phyloP scores from a whole-genome alignment of 1,140 invertebrate species.

The Nomia melanderi region DNA sequence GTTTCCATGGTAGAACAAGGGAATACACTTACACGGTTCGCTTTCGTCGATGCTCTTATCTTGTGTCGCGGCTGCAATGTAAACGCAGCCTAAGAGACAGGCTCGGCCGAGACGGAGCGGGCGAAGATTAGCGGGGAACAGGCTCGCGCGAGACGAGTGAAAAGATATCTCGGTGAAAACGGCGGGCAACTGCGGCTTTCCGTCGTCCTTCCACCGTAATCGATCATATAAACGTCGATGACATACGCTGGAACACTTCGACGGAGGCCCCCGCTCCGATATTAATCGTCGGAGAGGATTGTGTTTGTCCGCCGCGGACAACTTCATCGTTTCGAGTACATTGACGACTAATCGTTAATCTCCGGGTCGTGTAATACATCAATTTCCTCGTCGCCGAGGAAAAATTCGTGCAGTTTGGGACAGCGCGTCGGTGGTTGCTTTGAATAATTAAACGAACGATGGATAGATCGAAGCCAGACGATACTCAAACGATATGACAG shows the following conservation, averaged over 20 bases:
- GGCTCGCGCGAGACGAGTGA: not conserved
- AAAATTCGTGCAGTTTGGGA: no score
- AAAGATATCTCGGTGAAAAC: constrained; percentile 18
- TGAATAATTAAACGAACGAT: no score
- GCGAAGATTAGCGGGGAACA: constrained; percentile 2
- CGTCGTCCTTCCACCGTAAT: constrained; percentile 13
- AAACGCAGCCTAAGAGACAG: no score
- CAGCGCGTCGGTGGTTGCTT: no score
- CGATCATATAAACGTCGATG: constrained; percentile 3
- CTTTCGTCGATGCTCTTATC: no score
- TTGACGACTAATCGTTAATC: not conserved
- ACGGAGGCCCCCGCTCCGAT: not conserved
- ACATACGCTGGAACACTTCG: not conserved
- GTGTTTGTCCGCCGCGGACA: not conserved
- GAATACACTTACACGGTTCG: no score
- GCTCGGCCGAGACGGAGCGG: not conserved
- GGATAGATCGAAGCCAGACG: no score
- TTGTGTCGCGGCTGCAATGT: no score
- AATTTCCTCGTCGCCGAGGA: not conserved
- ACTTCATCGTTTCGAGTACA: not conserved
- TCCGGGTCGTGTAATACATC: not conserved
- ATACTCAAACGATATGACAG: no score
- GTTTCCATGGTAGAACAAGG: no score
- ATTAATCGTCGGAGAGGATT: not conserved
- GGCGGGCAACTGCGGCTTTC: not conserved